Percentiles rank a stretch among this genome's conserved stretches.
These are phyloP conservation scores for Pseudomugil gertrudae DNA, from an alignment of 2,797 vertebrate species.

Conservation along the genomic window DNA sequence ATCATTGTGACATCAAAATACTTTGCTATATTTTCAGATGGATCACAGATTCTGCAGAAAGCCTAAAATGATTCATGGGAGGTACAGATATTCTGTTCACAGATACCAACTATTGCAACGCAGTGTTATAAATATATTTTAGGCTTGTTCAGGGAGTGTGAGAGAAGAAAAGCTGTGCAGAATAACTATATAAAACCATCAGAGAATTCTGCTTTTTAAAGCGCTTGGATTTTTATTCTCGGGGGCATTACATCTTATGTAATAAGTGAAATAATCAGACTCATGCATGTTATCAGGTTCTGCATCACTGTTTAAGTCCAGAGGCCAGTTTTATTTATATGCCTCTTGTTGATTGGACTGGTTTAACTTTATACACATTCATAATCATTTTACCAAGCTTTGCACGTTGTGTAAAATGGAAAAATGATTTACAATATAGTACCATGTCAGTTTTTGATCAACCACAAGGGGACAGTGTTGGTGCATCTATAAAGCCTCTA, in stretches of 20 bases:
- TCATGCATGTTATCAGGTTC: background rate
- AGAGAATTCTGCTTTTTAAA: constrained; percentile 21
- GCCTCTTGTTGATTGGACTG: background rate
- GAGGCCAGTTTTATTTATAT: background rate
- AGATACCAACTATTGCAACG: background rate
- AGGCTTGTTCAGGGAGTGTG: constrained; percentile 24
- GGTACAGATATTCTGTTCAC: too few species aligned
- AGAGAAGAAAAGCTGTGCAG: constrained; percentile 24
- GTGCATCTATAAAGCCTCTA: background rate
- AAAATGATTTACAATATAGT: background rate
- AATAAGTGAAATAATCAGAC: background rate
- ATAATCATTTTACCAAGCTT: constrained; percentile 3
- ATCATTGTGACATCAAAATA: background rate
- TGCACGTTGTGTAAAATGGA: constrained; percentile 5
- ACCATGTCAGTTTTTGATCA: fast-evolving
- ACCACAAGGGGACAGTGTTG: constrained; percentile 47
- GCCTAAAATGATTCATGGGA: too few species aligned
- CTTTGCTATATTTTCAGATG: too few species aligned
- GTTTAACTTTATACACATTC: background rate
- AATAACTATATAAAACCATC: constrained; percentile 45
- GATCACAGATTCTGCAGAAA: too few species aligned
- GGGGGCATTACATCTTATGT: constrained; percentile 10
- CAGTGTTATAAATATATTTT: background rate
- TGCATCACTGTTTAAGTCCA: background rate
- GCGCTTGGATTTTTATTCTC: constrained; percentile 33